Evolutionary conservation across 2,113 vertebrate species (phyloP).

Genomic region (Furnarius figulus): DNA sequence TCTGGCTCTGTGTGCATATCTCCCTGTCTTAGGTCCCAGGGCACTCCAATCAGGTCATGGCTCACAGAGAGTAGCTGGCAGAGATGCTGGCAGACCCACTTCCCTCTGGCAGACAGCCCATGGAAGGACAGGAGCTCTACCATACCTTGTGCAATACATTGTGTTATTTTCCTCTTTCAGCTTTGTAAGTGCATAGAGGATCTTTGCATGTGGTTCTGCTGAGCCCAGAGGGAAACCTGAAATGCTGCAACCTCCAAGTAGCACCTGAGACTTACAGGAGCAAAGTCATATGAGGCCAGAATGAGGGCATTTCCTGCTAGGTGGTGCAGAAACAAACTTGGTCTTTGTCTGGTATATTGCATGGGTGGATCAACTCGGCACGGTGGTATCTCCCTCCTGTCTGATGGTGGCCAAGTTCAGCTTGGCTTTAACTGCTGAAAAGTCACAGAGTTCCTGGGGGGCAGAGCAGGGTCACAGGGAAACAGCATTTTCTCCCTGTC

Average conservation of each 20-base stretch:
- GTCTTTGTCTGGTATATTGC: background rate
- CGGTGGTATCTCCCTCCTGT: background rate
- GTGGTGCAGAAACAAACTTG: background rate
- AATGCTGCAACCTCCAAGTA: background rate
- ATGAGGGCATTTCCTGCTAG: background rate
- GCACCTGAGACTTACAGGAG: accelerated
- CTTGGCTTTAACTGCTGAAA: background rate
- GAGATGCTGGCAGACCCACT: background rate
- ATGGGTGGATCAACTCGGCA: background rate
- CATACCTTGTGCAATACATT: accelerated
- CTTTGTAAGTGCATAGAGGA: background rate
- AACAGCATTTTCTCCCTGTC: background rate
- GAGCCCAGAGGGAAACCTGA: background rate
- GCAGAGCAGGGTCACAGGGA: background rate
- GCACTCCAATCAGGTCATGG: background rate
- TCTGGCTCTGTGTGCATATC: background rate
- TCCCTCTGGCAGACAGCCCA: background rate
- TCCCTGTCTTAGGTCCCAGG: background rate
- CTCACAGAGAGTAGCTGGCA: background rate
- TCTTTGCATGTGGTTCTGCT: background rate
- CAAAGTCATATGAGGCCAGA: accelerated
- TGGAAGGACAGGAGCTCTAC: background rate
- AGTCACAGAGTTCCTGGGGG: background rate
- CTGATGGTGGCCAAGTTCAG: background rate
- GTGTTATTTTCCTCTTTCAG: background rate